Conservation (phyloP, 2,888 invertebrate species). For the Thysanoteuthis rhombus region DNA sequence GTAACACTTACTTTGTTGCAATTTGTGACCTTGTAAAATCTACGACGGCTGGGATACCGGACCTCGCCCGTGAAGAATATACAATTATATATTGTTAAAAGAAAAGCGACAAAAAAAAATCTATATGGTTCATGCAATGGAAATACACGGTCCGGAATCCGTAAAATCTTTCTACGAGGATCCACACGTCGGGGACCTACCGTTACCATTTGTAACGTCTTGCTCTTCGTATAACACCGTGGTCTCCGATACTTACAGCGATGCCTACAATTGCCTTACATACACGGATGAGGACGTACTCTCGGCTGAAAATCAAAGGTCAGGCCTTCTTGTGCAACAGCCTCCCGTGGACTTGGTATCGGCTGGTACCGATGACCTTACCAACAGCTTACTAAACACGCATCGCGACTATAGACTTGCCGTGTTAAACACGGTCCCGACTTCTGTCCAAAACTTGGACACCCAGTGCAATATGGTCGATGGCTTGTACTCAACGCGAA, state of each 20-base stretch:
- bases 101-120: not conserved
- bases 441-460: not conserved
- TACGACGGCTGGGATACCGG: not conserved
- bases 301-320: not conserved
- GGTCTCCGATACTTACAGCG: not conserved
- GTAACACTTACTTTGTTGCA: not conserved
- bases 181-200: not conserved
- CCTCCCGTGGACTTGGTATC: not conserved
- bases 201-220: not conserved
- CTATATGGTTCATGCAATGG: slow-evolving; percentile 19
- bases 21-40: not conserved
- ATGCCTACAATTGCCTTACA: not conserved
- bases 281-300: not conserved
- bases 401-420: not conserved
- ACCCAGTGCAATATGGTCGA: not conserved
- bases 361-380: not conserved
- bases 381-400: not conserved
- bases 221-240: not conserved
- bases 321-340: not conserved
- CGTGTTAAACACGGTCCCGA: not conserved
- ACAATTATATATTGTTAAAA: too few relatives aligned
- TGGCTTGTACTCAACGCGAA: not conserved
- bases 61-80: not conserved
- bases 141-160: not conserved
- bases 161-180: not conserved